Evolutionary conservation across 2,888 invertebrate species (phyloP).

Genomic region (Cotesia congregata): DNA sequence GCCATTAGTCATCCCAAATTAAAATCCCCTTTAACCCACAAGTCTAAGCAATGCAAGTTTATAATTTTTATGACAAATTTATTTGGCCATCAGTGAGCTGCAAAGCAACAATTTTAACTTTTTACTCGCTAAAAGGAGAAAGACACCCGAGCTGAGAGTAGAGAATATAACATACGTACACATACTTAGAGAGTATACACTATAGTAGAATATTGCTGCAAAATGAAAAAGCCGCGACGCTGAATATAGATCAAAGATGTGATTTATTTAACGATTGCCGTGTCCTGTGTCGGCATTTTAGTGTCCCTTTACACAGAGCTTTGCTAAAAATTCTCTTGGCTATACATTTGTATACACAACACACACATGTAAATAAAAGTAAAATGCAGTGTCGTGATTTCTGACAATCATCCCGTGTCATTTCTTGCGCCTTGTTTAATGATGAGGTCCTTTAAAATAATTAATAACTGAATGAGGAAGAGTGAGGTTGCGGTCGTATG

Average conservation of each 20-base stretch:
- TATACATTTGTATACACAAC: neutral
- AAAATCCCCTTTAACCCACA: too few species aligned
- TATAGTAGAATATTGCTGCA: conserved; percentile 6
- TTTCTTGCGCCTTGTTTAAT: neutral
- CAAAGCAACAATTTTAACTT: neutral
- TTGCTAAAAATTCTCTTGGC: conserved; percentile 24
- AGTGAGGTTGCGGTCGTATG: too few species aligned
- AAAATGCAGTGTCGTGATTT: neutral
- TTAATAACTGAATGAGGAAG: too few species aligned
- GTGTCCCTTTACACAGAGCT: conserved; percentile 5
- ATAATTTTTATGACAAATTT: neutral
- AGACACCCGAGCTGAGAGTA: neutral
- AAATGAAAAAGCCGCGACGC: conserved; percentile 37
- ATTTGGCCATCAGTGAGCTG: neutral
- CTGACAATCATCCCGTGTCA: neutral
- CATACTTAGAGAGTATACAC: neutral
- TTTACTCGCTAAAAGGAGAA: neutral
- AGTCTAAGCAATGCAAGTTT: too few species aligned
- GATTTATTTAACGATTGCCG: conserved; percentile 64
- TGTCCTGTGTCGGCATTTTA: conserved; percentile 22
- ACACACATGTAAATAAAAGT: neutral
- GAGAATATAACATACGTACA: neutral
- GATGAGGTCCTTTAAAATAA: too few species aligned
- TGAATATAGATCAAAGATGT: conserved; percentile 68
- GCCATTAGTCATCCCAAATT: too few species aligned